Conservation (phyloP, 2,113 vertebrate genomes). For the Leptocoma aspasia region DNA sequence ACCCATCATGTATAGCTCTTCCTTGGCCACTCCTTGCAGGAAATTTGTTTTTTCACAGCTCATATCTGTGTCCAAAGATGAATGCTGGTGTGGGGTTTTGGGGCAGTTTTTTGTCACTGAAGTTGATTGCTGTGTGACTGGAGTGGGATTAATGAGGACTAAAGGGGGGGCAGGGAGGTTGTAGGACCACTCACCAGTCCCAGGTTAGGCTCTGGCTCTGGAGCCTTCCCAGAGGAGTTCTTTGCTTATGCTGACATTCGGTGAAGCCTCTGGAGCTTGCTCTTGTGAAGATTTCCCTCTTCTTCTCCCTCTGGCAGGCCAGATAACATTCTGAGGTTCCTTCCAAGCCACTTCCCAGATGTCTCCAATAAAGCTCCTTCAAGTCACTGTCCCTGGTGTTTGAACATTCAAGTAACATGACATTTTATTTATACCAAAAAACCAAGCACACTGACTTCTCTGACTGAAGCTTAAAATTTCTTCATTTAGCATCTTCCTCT, state of each 20-base stretch:
- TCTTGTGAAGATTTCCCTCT: neutral
- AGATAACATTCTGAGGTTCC: neutral
- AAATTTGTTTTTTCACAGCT: neutral
- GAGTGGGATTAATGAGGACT: neutral
- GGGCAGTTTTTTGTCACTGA: accelerated
- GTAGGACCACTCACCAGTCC: neutral
- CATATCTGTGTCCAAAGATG: neutral
- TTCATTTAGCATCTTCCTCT: neutral
- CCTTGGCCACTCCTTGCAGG: neutral
- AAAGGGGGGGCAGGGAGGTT: neutral
- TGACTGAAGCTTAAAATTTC: neutral
- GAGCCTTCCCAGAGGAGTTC: accelerated
- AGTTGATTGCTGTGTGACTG: neutral
- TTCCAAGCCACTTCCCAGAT: neutral
- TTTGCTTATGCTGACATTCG: neutral
- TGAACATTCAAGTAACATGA: accelerated
- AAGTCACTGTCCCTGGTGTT: neutral
- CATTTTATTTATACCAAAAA: neutral
- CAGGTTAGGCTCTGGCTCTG: neutral
- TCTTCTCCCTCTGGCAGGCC: neutral
- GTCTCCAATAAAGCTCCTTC: neutral
- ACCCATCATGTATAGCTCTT: neutral
- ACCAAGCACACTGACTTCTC: accelerated
- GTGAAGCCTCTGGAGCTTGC: neutral
- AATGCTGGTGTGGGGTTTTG: neutral